Percentiles rank a stretch among this genome's conserved stretches.
These are phyloP conservation scores for Erithacus rubecula DNA, from an alignment of 2,797 vertebrate species.

Conservation along the genomic window DNA sequence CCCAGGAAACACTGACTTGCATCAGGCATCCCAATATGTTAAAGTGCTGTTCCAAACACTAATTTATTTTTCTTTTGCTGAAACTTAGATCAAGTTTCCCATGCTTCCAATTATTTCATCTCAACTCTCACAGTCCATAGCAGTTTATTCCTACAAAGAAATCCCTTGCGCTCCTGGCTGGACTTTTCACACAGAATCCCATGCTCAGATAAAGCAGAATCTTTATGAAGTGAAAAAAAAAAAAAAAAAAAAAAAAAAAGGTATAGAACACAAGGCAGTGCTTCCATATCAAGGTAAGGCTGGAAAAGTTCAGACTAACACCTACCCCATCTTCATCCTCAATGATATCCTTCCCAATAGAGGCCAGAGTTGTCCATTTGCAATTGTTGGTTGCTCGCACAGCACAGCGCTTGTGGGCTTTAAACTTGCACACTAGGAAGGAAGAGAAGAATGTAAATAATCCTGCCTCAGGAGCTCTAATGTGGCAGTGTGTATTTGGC, in stretches of 20 bases:
- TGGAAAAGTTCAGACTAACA: background rate
- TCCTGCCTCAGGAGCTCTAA: background rate
- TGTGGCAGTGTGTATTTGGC: background rate
- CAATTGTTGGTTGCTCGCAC: slow-evolving; percentile 94
- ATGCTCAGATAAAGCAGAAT: background rate
- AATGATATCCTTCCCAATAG: slow-evolving; percentile 94
- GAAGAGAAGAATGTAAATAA: background rate
- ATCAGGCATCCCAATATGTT: background rate
- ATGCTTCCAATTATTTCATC: background rate
- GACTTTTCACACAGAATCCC: background rate
- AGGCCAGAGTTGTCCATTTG: slow-evolving; percentile 96
- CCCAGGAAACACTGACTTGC: background rate
- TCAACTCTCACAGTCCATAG: background rate
- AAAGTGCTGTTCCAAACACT: background rate
- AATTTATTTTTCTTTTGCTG: background rate
- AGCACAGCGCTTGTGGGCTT: slow-evolving; percentile 94
- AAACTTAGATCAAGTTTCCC: background rate
- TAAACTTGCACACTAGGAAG: slow-evolving; percentile 92
- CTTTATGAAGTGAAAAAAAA: background rate
- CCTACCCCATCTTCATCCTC: slow-evolving; percentile 96
- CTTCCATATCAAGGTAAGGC: background rate
- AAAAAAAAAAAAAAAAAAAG: background rate
- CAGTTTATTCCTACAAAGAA: background rate
- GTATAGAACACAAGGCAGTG: background rate
- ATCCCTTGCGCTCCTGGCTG: background rate